Conservation (phyloP, 2,888 invertebrate genomes). For the Eurois occulta region DNA sequence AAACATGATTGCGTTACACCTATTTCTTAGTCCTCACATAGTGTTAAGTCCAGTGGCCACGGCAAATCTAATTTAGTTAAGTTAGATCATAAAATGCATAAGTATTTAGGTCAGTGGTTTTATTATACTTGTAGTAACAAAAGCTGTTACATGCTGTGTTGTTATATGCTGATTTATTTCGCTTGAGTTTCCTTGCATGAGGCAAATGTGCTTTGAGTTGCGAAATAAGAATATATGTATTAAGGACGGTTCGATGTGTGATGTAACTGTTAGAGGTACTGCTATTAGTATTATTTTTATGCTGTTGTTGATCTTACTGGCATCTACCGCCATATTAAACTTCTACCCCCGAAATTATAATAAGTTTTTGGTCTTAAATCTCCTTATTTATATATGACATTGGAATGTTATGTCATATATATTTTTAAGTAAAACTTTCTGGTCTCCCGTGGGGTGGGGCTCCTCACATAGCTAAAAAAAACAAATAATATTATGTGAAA, state of each 20-base stretch:
- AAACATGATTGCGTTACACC: constrained; percentile 5
- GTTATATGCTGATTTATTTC: constrained; percentile 56
- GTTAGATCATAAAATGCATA: constrained; percentile 78
- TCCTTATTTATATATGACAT: too few relatives aligned
- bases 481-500: too few relatives aligned
- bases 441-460: too few relatives aligned
- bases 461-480: too few relatives aligned
- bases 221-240: constrained; percentile 47
- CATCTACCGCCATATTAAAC: too few relatives aligned
- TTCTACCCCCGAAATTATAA: too few relatives aligned
- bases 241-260: constrained; percentile 17
- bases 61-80: constrained; percentile 66
- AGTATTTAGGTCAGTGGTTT: constrained; percentile 80
- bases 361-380: too few relatives aligned
- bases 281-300: neutral
- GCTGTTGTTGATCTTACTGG: too few relatives aligned
- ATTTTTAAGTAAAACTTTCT: too few relatives aligned
- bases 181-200: constrained; percentile 52
- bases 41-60: constrained; percentile 42
- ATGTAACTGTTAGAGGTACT: constrained; percentile 10
- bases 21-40: constrained; percentile 34
- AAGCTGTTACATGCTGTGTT: constrained; percentile 44
- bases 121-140: constrained; percentile 72
- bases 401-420: too few relatives aligned
- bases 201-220: constrained; percentile 27